Conservation (phyloP, 2,888 invertebrate species). For the Conops quadrifasciatus region DNA sequence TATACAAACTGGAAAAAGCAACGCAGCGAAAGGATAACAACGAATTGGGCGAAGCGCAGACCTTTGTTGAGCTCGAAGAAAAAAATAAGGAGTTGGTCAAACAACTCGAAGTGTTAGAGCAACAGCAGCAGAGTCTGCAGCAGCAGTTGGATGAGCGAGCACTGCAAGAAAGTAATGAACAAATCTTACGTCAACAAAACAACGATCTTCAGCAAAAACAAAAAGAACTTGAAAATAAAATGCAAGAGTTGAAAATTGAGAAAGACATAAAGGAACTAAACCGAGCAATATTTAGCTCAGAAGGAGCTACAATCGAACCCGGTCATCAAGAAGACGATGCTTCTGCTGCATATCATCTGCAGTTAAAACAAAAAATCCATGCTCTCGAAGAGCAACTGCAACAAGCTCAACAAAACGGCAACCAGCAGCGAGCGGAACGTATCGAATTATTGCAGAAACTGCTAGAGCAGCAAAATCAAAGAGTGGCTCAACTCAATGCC, state of each 20-base stretch:
- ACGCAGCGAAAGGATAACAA: conserved; percentile 25
- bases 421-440: conserved; percentile 38
- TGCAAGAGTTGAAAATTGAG: conserved; percentile 23
- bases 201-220: conserved; percentile 37
- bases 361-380: conserved; percentile 45
- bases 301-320: conserved; percentile 30
- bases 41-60: neutral
- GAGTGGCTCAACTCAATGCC: conserved; percentile 51
- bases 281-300: conserved; percentile 24
- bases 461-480: conserved; percentile 54
- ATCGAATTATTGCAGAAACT: conserved; percentile 51
- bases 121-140: conserved; percentile 20
- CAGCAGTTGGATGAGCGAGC: conserved; percentile 14
- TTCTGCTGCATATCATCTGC: neutral
- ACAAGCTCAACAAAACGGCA: conserved; percentile 32
- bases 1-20: conserved; percentile 39
- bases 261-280: conserved; percentile 29
- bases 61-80: conserved; percentile 6
- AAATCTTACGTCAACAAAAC: neutral
- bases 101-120: neutral
- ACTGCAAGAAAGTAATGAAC: conserved; percentile 11
- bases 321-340: conserved; percentile 12
- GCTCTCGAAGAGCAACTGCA: conserved; percentile 46
- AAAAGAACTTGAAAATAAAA: conserved; percentile 17
- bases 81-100: conserved; percentile 9